A percentile compares a stretch with the other conserved stretches of the same genome.
phyloP scores from a whole-genome alignment of 1,140 invertebrate species.

The Nasonia vitripennis region DNA sequence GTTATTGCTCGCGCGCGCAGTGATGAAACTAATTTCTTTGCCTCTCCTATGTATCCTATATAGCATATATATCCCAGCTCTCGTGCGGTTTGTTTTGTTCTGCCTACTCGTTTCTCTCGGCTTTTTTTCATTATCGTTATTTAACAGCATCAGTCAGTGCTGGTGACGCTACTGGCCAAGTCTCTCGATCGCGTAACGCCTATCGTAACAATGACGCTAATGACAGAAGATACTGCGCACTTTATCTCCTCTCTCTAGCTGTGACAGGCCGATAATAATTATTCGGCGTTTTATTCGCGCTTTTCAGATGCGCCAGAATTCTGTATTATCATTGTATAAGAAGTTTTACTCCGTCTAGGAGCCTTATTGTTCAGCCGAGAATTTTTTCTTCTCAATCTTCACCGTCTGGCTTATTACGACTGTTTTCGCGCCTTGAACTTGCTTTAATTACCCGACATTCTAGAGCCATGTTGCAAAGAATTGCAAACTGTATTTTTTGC shows the following conservation, averaged over 20 bases:
- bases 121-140: neutral
- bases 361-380: no score
- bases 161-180: neutral
- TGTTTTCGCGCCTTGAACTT: no score
- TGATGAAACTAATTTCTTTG: conserved; percentile 22
- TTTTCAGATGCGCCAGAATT: no score
- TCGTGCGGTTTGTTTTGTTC: neutral
- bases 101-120: neutral
- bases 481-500: no score
- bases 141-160: neutral
- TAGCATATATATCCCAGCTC: neutral
- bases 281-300: neutral
- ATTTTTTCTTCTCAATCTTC: no score
- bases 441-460: no score
- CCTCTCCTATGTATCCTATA: no score
- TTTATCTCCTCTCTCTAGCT: neutral
- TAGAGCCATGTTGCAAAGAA: no score
- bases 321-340: no score
- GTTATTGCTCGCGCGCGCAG: neutral
- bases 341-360: no score
- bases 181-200: neutral
- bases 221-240: neutral
- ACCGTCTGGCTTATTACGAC: no score
- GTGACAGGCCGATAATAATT: neutral
- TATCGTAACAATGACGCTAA: neutral